Base-by-base conservation (phyloP, 30 jellyfish, hydroid and myxozoan species). In the Rhopilema esculentum region DNA sequence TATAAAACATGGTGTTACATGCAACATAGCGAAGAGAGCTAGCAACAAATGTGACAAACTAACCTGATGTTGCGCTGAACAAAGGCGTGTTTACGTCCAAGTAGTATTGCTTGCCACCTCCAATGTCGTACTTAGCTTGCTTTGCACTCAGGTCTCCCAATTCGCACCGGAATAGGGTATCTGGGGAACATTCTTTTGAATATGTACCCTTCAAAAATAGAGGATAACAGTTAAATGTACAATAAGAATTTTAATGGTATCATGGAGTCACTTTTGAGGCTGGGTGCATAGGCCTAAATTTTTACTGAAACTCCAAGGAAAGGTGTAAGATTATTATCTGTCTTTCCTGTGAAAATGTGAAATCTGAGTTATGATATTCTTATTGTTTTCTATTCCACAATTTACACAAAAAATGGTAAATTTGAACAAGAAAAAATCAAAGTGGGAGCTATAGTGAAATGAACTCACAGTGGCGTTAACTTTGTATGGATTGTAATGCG, bases 71-170 rank as follows among this genome's bases (percentile, higher is more conserved):
- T 17, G 75, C 27, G 0, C 99, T 97, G 84, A 81, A 89, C 53
- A 95, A 50, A 9, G 99, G 99, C 0, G 93, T 49, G 70, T 86
- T 92, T 1, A 52, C 72, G 64, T 95, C 99, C 17, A 85, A 75
- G 86, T 77, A 95, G 72, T 91, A 90, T 80, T 77, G 69, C 86
- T 95, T 95, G n/a, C 99, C 99, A 4, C 88, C 88, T 19, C 98
- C 99, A 77, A 95, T 83, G 81, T 90, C 77, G 84, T 95, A 95
- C 49, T 76, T 82, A 0, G 97, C 92, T 9, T 84, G 97, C 76
- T 95, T 95, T 8, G 67, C 90, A 48, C 88, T 90, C 73, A 88
- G 66, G 66, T 95, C 99, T 4, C 99, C 99, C 27, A 95, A 52
- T 64, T 95, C 99, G 30, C 99, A 95, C 40, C 99, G 78, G 84